Evolutionary conservation across 2,888 invertebrate genomes (phyloP).

Genomic region (Andrena bucephala): DNA sequence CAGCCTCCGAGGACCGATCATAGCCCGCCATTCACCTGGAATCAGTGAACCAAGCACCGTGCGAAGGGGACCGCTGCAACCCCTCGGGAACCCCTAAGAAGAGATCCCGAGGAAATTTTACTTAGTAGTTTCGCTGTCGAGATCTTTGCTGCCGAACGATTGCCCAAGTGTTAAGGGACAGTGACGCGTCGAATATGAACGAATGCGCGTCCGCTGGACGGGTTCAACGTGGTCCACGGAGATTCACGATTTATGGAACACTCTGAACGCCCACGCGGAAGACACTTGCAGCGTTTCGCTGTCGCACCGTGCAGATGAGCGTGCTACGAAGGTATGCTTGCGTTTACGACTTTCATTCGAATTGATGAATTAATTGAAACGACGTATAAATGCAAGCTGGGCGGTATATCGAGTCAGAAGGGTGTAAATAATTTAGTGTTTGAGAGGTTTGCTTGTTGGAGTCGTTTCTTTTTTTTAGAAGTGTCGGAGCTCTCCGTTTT

Average conservation of each 20-base stretch:
- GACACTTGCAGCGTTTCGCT: conserved; percentile 36
- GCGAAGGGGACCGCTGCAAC: no score
- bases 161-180: background rate
- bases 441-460: background rate
- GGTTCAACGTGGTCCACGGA: conserved; percentile 28
- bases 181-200: conserved; percentile 42
- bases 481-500: background rate
- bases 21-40: no score
- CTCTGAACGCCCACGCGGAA: conserved; percentile 36
- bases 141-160: background rate
- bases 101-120: background rate
- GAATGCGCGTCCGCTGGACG: conserved; percentile 23
- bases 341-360: no score
- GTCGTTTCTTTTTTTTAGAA: background rate
- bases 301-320: conserved; percentile 62
- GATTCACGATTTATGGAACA: conserved; percentile 52
- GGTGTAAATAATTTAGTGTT: no score
- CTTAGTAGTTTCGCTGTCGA: background rate
- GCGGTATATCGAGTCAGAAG: no score
- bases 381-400: no score
- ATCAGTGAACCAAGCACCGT: no score
- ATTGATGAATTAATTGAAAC: no score
- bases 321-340: conserved; percentile 54
- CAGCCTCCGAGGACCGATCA: no score
- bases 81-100: no score